These are phyloP conservation scores for Ptilorrhoa leucosticta DNA, from an alignment of 2,113 vertebrate genomes.

Conservation along the genomic window DNA sequence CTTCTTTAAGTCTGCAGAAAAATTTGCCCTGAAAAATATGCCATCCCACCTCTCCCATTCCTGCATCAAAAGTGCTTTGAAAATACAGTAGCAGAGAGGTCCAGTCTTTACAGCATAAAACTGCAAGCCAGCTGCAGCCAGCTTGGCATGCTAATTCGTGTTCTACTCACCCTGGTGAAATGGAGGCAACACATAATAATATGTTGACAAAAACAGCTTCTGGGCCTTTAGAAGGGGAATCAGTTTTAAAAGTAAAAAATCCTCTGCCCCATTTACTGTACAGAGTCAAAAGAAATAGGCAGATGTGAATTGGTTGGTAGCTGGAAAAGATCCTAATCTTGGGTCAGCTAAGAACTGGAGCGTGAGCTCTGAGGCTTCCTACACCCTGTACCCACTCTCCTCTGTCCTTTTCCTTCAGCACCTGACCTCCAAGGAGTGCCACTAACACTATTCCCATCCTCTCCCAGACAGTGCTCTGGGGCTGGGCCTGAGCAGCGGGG, in stretches of 20 bases:
- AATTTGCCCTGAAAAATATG: neutral
- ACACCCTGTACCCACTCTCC: neutral
- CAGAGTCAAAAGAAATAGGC: neutral
- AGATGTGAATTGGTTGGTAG: neutral
- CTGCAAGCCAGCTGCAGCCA: neutral
- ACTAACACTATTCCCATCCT: neutral
- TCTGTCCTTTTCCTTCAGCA: neutral
- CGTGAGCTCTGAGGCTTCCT: neutral
- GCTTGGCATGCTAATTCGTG: neutral
- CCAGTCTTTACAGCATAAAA: neutral
- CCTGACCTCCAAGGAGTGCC: neutral
- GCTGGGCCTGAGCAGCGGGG: conserved; percentile 79
- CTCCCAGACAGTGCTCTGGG: conserved; percentile 67
- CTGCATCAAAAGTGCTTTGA: neutral
- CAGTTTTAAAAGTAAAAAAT: neutral
- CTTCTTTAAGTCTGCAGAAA: neutral
- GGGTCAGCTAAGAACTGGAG: neutral
- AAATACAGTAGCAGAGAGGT: neutral
- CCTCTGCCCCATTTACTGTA: neutral
- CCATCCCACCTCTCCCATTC: neutral
- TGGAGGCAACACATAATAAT: neutral
- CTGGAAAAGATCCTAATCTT: neutral
- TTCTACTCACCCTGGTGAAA: neutral
- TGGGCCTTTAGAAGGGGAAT: neutral
- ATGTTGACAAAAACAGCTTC: neutral